These are phyloP conservation scores for Buteo buteo DNA, from an alignment of 2,113 vertebrate species.

Conservation along the genomic window DNA sequence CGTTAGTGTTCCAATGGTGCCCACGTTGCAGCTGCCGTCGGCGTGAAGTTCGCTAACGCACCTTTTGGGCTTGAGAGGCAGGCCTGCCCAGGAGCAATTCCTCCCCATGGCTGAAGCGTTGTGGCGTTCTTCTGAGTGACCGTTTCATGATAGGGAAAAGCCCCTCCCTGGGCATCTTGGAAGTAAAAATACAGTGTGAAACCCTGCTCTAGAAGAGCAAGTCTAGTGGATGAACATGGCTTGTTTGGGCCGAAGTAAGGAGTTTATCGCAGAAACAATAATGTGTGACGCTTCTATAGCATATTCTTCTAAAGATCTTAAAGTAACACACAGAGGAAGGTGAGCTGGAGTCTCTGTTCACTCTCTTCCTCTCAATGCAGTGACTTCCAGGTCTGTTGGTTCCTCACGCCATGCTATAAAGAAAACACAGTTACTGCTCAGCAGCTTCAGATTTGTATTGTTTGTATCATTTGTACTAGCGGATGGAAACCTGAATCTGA, in stretches of 20 bases:
- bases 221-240: not conserved
- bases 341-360: not conserved
- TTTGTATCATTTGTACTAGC: no score
- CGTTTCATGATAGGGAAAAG: not conserved
- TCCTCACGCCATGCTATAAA: not conserved
- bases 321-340: not conserved
- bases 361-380: not conserved
- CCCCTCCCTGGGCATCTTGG: not conserved
- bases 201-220: not conserved
- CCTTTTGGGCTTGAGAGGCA: not conserved
- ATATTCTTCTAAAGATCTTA: not conserved
- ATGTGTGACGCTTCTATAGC: no score
- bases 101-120: no score
- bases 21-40: fast-evolving
- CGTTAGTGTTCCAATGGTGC: fast-evolving
- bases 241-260: not conserved
- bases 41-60: not conserved
- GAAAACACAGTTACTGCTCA: not conserved
- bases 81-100: not conserved
- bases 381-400: not conserved
- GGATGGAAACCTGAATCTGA: no score
- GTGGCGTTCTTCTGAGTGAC: not conserved
- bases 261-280: not conserved
- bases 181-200: not conserved
- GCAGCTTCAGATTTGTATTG: not conserved